Conservation (phyloP, 1,140 invertebrate species). For the Lasioglossum baleicum region DNA sequence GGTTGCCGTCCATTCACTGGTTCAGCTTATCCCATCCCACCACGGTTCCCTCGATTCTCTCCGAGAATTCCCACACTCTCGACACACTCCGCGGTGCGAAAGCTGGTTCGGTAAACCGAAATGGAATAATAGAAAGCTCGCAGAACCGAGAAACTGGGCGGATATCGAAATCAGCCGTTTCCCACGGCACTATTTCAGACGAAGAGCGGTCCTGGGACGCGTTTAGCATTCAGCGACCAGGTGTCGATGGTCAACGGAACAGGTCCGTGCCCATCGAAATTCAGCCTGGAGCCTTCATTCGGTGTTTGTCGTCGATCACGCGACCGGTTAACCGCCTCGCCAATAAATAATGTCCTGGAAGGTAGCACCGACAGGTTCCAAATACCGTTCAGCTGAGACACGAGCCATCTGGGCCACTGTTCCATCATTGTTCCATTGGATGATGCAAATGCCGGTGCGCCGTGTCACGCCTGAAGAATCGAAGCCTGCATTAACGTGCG, state of each 20-base stretch:
- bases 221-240: background rate
- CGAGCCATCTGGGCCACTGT: background rate
- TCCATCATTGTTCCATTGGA: too few relatives aligned
- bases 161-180: conserved; percentile 62
- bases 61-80: conserved; percentile 20
- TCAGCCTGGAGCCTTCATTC: background rate
- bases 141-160: conserved; percentile 55
- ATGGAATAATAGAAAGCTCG: conserved; percentile 60
- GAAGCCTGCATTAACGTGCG: background rate
- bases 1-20: conserved; percentile 26
- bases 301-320: background rate
- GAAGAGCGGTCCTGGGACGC: background rate
- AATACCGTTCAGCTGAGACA: too few relatives aligned
- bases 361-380: too few relatives aligned
- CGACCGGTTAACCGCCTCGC: background rate
- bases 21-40: conserved; percentile 14
- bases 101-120: conserved; percentile 56
- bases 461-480: background rate
- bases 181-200: conserved; percentile 31
- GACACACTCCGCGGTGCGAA: conserved; percentile 44
- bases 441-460: too few relatives aligned
- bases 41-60: conserved; percentile 1
- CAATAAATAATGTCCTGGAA: background rate
- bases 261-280: background rate
- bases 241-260: conserved; percentile 10